A percentile compares a stretch with the other conserved stretches of the same genome.
Evolutionary conservation across 2,797 vertebrate species (phyloP).

Genomic region (Potorous gilbertii): DNA sequence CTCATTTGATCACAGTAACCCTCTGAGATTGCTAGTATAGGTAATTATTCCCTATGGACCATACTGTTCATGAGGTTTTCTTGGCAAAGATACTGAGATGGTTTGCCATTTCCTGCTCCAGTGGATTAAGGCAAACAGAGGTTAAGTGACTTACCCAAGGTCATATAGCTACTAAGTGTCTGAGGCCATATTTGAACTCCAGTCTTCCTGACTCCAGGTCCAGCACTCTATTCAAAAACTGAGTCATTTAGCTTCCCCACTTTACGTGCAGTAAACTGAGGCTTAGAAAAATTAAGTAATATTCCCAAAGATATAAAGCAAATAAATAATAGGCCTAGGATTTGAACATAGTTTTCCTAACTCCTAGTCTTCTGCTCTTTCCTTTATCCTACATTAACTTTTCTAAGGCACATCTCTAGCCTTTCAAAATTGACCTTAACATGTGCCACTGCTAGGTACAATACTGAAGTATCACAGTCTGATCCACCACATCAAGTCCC

Average conservation of each 20-base stretch:
- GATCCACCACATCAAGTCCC: not conserved
- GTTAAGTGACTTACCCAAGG: not conserved
- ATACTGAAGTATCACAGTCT: not conserved
- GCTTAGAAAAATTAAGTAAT: not conserved
- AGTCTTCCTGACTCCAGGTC: not conserved
- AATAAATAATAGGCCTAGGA: not conserved
- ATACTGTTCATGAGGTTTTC: not conserved
- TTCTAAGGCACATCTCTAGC: not conserved
- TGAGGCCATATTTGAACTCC: not conserved
- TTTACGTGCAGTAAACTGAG: too few relatives aligned
- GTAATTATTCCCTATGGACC: not conserved
- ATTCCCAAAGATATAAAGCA: not conserved
- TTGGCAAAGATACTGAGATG: not conserved
- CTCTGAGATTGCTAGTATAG: not conserved
- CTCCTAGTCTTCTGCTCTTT: not conserved
- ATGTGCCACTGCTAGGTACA: not conserved
- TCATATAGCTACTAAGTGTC: not conserved
- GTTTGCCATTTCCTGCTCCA: not conserved
- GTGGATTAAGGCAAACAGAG: not conserved
- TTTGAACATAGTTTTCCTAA: not conserved
- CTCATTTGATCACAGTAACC: not conserved
- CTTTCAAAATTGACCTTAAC: not conserved
- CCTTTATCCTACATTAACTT: not conserved
- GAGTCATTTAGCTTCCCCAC: not conserved
- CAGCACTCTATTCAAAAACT: not conserved